Evolutionary conservation across 2,797 vertebrate species (phyloP).

Genomic region (Danionella dracula): DNA sequence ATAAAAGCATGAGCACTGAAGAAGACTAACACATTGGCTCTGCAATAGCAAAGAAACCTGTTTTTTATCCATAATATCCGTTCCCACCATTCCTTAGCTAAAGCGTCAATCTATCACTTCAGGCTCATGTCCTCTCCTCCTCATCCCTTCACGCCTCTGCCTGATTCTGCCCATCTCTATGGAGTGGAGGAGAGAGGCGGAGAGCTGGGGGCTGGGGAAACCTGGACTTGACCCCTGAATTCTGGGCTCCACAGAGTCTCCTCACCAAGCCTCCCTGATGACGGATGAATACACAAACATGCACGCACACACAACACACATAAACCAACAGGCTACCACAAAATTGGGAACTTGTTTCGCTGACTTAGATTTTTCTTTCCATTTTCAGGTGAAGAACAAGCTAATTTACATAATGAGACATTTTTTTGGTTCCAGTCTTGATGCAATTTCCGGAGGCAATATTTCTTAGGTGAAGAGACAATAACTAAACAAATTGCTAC

Average conservation of each 20-base stretch:
- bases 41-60: not conserved
- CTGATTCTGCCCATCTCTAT: slow-evolving; percentile 45
- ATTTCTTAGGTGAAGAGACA: too few relatives aligned
- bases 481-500: too few relatives aligned
- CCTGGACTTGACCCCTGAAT: slow-evolving; percentile 82
- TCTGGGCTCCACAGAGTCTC: slow-evolving; percentile 76
- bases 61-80: slow-evolving; percentile 10
- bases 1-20: too few relatives aligned
- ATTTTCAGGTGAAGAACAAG: too few relatives aligned
- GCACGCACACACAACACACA: slow-evolving; percentile 5
- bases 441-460: too few relatives aligned
- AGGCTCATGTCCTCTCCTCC: slow-evolving; percentile 22
- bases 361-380: too few relatives aligned
- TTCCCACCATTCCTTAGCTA: slow-evolving; percentile 40
- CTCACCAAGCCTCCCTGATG: slow-evolving; percentile 64
- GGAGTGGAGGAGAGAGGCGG: slow-evolving; percentile 43
- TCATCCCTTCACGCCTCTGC: slow-evolving; percentile 21
- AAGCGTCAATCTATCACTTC: slow-evolving; percentile 39
- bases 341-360: not conserved
- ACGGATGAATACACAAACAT: slow-evolving; percentile 56
- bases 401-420: too few relatives aligned
- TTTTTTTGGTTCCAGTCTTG: too few relatives aligned
- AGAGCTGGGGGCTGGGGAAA: slow-evolving; percentile 59
- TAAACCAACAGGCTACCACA: not conserved
- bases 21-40: not conserved